phyloP scores from a whole-genome alignment of 2,113 vertebrate species.

The Castor canadensis region DNA sequence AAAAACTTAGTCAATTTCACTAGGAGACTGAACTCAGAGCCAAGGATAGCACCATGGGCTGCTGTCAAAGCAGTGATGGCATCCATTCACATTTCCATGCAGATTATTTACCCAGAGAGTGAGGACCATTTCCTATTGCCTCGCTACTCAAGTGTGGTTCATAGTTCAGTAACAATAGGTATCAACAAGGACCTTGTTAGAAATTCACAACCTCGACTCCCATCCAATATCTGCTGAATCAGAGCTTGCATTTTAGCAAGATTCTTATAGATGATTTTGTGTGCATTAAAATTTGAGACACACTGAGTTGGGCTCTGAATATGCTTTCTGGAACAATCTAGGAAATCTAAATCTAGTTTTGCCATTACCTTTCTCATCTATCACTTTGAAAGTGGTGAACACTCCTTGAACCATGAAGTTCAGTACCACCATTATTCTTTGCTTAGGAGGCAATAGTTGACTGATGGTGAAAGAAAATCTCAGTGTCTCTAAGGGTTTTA shows the following conservation, averaged over 20 bases:
- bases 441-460: background rate
- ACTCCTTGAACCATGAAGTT: background rate
- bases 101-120: fast-evolving
- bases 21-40: background rate
- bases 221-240: background rate
- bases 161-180: fast-evolving
- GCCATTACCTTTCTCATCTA: background rate
- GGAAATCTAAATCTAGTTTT: background rate
- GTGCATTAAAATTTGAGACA: background rate
- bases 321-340: background rate
- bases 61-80: background rate
- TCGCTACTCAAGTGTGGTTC: background rate
- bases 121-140: fast-evolving
- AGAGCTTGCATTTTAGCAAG: background rate
- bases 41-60: background rate
- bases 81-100: fast-evolving
- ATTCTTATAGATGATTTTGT: background rate
- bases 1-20: background rate
- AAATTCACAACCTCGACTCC: fast-evolving
- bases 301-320: background rate
- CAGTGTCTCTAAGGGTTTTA: background rate
- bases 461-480: background rate
- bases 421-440: background rate
- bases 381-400: background rate
- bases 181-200: background rate